phyloP scores from a whole-genome alignment of 2,797 vertebrate genomes.

The Melanotaenia nigrans region DNA sequence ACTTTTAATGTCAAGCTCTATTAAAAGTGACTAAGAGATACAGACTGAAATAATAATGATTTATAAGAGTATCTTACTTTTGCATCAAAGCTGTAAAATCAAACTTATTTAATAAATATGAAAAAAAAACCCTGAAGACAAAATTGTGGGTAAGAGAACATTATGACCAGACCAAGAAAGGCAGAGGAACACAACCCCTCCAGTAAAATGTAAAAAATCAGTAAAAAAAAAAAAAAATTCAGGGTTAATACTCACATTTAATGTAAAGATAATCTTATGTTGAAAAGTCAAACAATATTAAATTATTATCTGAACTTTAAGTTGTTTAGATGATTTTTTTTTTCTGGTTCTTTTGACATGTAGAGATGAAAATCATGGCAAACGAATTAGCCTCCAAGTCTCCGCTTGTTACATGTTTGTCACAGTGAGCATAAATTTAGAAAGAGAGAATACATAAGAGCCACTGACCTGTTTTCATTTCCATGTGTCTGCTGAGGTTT shows the following conservation, averaged over 20 bases:
- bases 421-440: background rate
- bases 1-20: background rate
- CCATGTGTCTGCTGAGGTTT: constrained; percentile 48
- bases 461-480: constrained; percentile 52
- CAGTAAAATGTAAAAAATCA: background rate
- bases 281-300: background rate
- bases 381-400: constrained; percentile 1
- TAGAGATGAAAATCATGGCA: background rate
- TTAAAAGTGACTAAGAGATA: background rate
- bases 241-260: background rate
- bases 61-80: background rate
- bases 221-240: background rate
- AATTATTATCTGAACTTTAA: constrained; percentile 1
- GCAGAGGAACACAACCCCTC: background rate
- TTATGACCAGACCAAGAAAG: background rate
- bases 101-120: background rate
- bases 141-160: background rate
- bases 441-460: constrained; percentile 21
- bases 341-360: background rate
- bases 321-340: background rate
- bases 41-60: background rate
- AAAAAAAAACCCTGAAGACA: background rate
- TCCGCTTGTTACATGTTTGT: constrained; percentile 1
- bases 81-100: background rate
- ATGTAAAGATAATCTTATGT: background rate